Conservation (phyloP, 2,888 invertebrate genomes). For the Tenthredo livida region DNA sequence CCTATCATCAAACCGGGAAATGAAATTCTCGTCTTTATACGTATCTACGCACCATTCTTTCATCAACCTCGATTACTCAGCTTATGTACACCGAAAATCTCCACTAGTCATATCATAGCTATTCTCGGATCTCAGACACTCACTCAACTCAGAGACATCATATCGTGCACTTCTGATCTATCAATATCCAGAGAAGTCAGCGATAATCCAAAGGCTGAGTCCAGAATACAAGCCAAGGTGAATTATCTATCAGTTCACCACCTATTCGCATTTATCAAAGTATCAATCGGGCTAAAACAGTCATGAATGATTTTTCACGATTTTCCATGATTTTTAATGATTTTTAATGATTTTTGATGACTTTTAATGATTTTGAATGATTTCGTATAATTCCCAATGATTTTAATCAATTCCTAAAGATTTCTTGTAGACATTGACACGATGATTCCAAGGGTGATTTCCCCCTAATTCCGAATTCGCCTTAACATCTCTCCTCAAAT, state of each 20-base stretch:
- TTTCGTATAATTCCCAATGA: background rate
- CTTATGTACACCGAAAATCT: constrained; percentile 61
- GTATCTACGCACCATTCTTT: constrained; percentile 79
- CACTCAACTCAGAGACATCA: constrained; percentile 86
- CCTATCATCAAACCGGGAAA: constrained; percentile 67
- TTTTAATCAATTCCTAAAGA: background rate
- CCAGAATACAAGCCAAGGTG: constrained; percentile 58
- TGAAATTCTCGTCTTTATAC: constrained; percentile 78
- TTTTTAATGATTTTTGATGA: background rate
- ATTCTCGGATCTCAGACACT: constrained; percentile 86
- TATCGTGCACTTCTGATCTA: constrained; percentile 87
- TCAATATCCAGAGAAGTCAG: constrained; percentile 83
- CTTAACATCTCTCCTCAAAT: constrained; percentile 56
- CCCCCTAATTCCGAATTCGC: background rate
- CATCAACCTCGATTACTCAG: constrained; percentile 62
- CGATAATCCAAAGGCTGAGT: constrained; percentile 75
- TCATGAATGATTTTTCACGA: background rate
- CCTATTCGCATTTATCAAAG: background rate
- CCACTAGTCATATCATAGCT: constrained; percentile 80
- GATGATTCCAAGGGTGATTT: constrained; percentile 13
- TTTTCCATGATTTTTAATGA: background rate
- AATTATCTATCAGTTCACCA: constrained; percentile 41
- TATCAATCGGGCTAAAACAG: too few relatives aligned
- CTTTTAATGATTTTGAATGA: background rate
- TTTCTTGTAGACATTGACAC: background rate